These are phyloP conservation scores for Berghia stephanieae DNA, from an alignment of 1,140 invertebrate species.

Conservation along the genomic window DNA sequence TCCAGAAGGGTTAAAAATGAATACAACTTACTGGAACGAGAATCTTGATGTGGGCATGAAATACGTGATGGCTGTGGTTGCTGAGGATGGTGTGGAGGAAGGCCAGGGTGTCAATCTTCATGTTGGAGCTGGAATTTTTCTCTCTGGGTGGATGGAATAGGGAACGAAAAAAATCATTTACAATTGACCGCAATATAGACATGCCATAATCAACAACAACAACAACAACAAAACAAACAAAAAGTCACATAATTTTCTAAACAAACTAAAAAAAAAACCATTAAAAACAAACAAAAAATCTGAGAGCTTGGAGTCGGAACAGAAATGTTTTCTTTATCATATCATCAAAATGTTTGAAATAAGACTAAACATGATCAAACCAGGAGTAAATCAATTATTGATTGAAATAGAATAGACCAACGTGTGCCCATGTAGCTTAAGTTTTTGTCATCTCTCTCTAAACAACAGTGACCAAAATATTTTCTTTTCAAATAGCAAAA, in stretches of 20 bases:
- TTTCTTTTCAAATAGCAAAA: too few relatives aligned
- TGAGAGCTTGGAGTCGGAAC: too few relatives aligned
- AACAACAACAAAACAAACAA: not conserved
- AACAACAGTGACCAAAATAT: too few relatives aligned
- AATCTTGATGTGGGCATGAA: conserved; percentile 81
- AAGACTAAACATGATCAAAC: too few relatives aligned
- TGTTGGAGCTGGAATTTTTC: conserved; percentile 94
- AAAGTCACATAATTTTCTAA: not conserved
- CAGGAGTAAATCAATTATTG: too few relatives aligned
- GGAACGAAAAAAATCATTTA: not conserved
- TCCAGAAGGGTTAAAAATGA: not conserved
- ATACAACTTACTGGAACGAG: conserved; percentile 76
- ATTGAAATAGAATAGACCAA: too few relatives aligned
- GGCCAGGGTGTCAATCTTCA: conserved; percentile 97
- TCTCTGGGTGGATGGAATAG: conserved; percentile 72
- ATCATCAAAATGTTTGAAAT: too few relatives aligned
- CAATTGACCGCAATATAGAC: not conserved
- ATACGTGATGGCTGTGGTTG: conserved; percentile 82
- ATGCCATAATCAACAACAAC: not conserved
- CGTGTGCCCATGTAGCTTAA: too few relatives aligned
- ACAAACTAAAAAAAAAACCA: too few relatives aligned
- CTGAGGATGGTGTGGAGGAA: conserved; percentile 89
- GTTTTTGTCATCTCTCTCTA: too few relatives aligned
- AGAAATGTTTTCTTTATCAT: too few relatives aligned
- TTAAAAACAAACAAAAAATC: too few relatives aligned